Evolutionary conservation across 2,888 invertebrate genomes (phyloP), one percentile per base, ranked within the genome.

Genomic region (Coronaproctus castanopsis): DNA sequence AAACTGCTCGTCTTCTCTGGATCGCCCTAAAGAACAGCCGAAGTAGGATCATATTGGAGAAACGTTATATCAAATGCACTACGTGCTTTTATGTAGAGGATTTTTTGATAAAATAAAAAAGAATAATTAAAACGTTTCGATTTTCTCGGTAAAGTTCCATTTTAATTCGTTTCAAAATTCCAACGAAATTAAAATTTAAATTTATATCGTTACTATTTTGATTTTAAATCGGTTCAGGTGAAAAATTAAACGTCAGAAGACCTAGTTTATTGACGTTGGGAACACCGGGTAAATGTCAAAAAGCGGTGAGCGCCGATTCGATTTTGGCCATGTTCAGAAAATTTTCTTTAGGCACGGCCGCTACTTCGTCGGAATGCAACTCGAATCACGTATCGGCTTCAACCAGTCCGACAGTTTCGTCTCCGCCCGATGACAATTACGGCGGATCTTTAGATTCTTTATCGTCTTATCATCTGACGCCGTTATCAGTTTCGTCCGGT

Each of bases 301-400:
- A 73, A 68, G 59, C 57, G 64, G 69, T 72, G 67, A 84, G 83
- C 68, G 85, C 86, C 10, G 86, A 87, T 71, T 85, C 85, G 1
- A 82, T 86, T 64, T 71, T 85, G 62, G 83, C 85, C 10, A 85
- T 86, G 82, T 84, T 86, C 69, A 75, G 82, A 59, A 84, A 82
- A 68, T 83, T 83, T 69, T 80, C 83, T 20, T 52, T 65, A 2
- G 58, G 61, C 3, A 61, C 62, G 49, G 61, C 58, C 0, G 57
- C 48, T 14, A 53, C 57, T 8, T 57, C 61, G 51, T 58, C 62
- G 21, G 63, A 62, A 52, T 56, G 78, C 60, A 77, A 79, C 2
- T 77, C 81, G 23, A 81, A 82, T 2, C 78, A 77, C 58, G 73
- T 81, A 1, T 81, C 83, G 3, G 78, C 80, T 21, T 82, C 82